Percentiles rank a stretch among this genome's conserved stretches.
phyloP scores from a whole-genome alignment of 2,888 invertebrate genomes.

The Drosophila paucipuncta region DNA sequence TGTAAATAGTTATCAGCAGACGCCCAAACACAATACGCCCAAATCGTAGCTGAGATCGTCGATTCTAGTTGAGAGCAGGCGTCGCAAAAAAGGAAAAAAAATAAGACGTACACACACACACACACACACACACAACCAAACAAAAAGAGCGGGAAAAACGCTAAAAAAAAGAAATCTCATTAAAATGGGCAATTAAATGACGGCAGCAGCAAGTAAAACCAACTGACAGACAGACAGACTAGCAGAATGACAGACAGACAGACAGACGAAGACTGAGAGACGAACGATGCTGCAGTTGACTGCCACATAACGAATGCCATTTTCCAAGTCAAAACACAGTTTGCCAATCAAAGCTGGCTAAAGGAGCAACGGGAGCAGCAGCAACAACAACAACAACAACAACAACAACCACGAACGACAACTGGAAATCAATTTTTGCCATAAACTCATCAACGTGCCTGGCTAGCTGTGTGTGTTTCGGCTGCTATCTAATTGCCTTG shows the following conservation, averaged over 20 bases:
- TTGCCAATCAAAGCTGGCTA: slow-evolving; percentile 57
- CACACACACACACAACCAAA: not conserved
- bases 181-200: slow-evolving; percentile 82
- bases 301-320: slow-evolving; percentile 59
- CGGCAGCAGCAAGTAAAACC: slow-evolving; percentile 66
- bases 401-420: slow-evolving; percentile 53
- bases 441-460: slow-evolving; percentile 74
- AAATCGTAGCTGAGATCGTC: slow-evolving; percentile 45
- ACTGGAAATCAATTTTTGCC: slow-evolving; percentile 81
- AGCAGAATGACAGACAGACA: slow-evolving; percentile 21
- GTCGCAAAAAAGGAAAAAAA: slow-evolving; percentile 42
- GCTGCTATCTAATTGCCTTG: slow-evolving; percentile 77
- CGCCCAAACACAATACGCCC: slow-evolving; percentile 79
- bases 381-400: slow-evolving; percentile 22
- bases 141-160: slow-evolving; percentile 46
- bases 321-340: slow-evolving; percentile 55
- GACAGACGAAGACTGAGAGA: slow-evolving; percentile 11
- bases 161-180: slow-evolving; percentile 67
- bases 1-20: slow-evolving; percentile 64
- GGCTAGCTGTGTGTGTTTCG: slow-evolving; percentile 34
- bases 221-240: slow-evolving; percentile 55
- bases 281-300: slow-evolving; percentile 17
- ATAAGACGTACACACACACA: not conserved
- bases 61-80: slow-evolving; percentile 54
- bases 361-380: slow-evolving; percentile 54